Percentiles rank a stretch among this genome's conserved stretches.
Conservation (phyloP, 1,140 invertebrate genomes). For the Orius insidiosus region DNA sequence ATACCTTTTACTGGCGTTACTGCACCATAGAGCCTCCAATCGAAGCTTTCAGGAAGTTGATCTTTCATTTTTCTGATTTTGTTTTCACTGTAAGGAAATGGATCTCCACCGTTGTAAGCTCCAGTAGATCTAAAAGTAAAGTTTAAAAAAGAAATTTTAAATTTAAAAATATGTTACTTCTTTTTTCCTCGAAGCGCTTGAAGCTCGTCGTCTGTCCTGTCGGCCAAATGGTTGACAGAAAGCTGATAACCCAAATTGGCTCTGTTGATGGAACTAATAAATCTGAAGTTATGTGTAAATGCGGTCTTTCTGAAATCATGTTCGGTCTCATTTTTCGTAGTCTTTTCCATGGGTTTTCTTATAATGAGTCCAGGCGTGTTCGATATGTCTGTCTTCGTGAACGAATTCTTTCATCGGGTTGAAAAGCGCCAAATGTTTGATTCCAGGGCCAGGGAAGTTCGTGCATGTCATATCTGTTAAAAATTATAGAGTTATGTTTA, state of each 20-base stretch:
- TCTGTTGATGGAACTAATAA: constrained; percentile 70
- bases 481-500: background rate
- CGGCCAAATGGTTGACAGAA: constrained; percentile 76
- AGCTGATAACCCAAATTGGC: constrained; percentile 54
- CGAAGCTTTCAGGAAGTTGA: constrained; percentile 46
- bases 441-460: constrained; percentile 75
- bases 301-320: constrained; percentile 52
- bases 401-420: constrained; percentile 91
- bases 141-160: too few species aligned
- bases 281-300: constrained; percentile 81
- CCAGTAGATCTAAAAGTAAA: too few species aligned
- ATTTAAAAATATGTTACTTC: constrained; percentile 18
- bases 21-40: constrained; percentile 84
- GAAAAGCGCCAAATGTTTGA: constrained; percentile 54
- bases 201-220: constrained; percentile 60
- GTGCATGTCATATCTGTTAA: constrained; percentile 48
- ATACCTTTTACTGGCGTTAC: constrained; percentile 84
- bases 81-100: constrained; percentile 48
- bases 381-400: constrained; percentile 52
- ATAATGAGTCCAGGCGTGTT: constrained; percentile 62
- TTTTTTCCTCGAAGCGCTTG: constrained; percentile 58
- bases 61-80: constrained; percentile 23
- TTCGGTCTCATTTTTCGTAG: constrained; percentile 41
- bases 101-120: constrained; percentile 51
- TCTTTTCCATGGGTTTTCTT: constrained; percentile 50